Base-by-base conservation (phyloP, 2,888 invertebrate species). In the Ornithoptera priamus region DNA sequence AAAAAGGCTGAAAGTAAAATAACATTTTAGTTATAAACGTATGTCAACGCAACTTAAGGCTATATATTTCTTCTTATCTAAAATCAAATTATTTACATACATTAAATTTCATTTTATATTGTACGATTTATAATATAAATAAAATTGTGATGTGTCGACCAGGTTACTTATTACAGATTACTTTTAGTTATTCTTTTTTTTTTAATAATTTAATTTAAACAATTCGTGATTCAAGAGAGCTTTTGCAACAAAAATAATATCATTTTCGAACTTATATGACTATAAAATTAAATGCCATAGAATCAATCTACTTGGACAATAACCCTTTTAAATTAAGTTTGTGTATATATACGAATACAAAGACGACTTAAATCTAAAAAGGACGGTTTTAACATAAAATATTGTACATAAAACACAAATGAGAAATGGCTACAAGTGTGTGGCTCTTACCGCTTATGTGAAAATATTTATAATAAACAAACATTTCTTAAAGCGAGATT, bases 381-480 rank as follows among this genome's bases (percentile, higher is more conserved):
- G 88, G 88, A 88, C 88, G 88, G 88, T 79, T 77, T 86, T 81
- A 83, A 83, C 80, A 78, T 80, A 86, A 83, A 82, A 79, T 76
- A 78, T 73, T 72, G 67, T 65, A 69, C 71, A 69, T 71, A 71
- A 74, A 46, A 46, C 46, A 46, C 46, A 60, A 60, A 17, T 53
- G 53, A 36, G 30, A 59, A 58, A 58, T 30, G 24, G 60, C 42
- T 66, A 63, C 24, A 1, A 63, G 73, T 69, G 72, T 65, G 58
- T 70, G 70, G 66, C 61, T 66, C 15, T 46, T 46, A 62, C 30
- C 58, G 60, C 62, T 61, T 71, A 58, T n/a, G 22, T 22, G 10
- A 58, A 12, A 58, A 22, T n/a, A 22, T 2, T 22, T n/a, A 58
- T n/a, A 58, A 22, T 58, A 10, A 22, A n/a, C 18, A 58, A 12